Base-by-base conservation (phyloP, 2,113 vertebrate genomes). In the Hiodon alosoides region DNA sequence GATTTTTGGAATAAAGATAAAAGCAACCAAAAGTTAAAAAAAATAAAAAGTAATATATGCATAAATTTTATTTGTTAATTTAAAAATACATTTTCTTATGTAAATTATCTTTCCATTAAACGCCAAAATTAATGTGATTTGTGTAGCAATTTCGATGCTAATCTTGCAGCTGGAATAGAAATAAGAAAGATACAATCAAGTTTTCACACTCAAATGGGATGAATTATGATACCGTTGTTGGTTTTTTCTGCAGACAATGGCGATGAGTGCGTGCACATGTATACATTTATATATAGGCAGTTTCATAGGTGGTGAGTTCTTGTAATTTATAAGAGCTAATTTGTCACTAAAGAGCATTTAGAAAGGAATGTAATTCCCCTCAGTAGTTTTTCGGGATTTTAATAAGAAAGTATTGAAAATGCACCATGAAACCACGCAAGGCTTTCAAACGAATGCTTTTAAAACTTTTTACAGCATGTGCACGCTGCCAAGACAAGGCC, bases 31-130 rank as follows among this genome's bases (percentile, higher is more conserved):
- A 17, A 31, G 61, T 17, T 17, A 66, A 66, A 66, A 17, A 17
- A 66, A 66, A n/a, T n/a, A n/a, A n/a, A n/a, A n/a, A n/a, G n/a
- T 31, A 31, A 31, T 31, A 31, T 31, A 31, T 31, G 31, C 31
- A 31, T 31, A 31, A 0, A 31, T 31, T 58, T 70, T 48, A 54
- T n/a, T 52, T 31, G 3, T 4, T 11, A 66, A 47, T 66, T 31
- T 66, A 47, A 66, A 66, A 31, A 31, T 31, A 7, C 31, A 48
- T 17, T 68, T 8, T 68, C 51, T 48, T 16, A 14, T 16, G 46
- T 8, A 51, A 57, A 17, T 46, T 31, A 74, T 75, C 4, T 31
- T 67, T 68, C 17, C 47, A 51, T 58, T 59, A 67, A 67, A 66
- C 9, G 54, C 10, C 31, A 13, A 8, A 53, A 57, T 9, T 57